Evolutionary conservation across 2,888 invertebrate species (phyloP).

Genomic region (Lepidochitona cinerea): DNA sequence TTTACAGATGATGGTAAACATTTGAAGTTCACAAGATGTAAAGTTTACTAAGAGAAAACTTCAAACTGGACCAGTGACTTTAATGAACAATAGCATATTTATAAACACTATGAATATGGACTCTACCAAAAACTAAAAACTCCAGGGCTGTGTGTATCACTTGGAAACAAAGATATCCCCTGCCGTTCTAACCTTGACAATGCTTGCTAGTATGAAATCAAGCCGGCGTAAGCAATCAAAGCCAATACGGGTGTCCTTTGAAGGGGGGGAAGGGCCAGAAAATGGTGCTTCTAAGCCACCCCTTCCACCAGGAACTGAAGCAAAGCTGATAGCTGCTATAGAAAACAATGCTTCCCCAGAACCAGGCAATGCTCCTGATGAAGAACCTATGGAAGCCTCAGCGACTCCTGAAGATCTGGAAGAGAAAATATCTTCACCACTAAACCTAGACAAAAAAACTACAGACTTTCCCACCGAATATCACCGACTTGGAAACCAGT

Average conservation of each 20-base stretch:
- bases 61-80: no score
- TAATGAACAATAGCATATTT: no score
- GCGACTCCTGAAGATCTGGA: background rate
- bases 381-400: constrained; percentile 7
- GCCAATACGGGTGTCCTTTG: constrained; percentile 44
- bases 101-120: no score
- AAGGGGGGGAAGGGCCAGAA: constrained; percentile 17
- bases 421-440: background rate
- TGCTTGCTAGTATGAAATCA: constrained; percentile 42
- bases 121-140: no score
- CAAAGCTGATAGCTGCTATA: constrained; percentile 25
- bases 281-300: constrained; percentile 26
- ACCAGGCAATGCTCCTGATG: constrained; percentile 20
- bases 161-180: no score
- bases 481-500: background rate
- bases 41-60: background rate
- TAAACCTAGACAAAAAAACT: background rate
- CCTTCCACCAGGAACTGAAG: constrained; percentile 21
- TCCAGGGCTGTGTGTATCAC: no score
- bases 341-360: constrained; percentile 1
- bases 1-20: background rate
- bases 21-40: background rate
- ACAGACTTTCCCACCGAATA: background rate
- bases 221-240: constrained; percentile 67
- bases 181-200: no score